phyloP scores from a whole-genome alignment of 2,888 invertebrate genomes.

The Corbicula japonica region DNA sequence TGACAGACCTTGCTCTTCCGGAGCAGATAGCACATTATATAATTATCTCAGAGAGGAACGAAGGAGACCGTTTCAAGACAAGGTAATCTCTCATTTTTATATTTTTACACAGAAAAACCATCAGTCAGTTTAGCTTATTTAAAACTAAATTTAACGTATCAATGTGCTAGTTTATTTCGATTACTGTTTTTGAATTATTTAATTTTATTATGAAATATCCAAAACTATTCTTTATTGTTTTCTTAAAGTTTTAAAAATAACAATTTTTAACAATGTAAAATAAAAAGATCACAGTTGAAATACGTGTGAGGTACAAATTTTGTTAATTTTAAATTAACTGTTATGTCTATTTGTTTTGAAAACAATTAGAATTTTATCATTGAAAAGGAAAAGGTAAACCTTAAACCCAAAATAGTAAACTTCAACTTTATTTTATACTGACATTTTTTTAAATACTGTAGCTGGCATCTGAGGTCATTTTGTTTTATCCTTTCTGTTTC shows the following conservation, averaged over 20 bases:
- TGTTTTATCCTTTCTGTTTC: constrained; percentile 7
- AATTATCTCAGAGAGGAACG: constrained; percentile 23
- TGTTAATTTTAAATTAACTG: not conserved
- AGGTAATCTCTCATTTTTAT: not conserved
- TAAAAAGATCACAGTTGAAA: no score
- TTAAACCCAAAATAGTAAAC: not conserved
- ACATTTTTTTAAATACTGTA: not conserved
- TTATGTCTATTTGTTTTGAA: not conserved
- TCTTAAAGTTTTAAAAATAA: not conserved
- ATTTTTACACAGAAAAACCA: not conserved
- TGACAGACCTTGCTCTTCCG: not conserved
- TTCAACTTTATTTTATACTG: not conserved
- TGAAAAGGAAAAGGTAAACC: not conserved
- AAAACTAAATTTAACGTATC: not conserved
- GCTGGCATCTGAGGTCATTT: not conserved
- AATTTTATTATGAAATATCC: not conserved
- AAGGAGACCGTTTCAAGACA: constrained; percentile 1
- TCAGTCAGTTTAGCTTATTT: not conserved
- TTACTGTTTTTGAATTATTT: not conserved
- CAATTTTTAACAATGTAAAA: no score
- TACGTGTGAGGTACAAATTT: no score
- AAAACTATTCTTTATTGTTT: not conserved
- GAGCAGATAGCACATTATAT: constrained; percentile 2
- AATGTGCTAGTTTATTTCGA: not conserved
- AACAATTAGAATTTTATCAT: not conserved